Conservation (phyloP, 2,113 vertebrate genomes). For the Dasypus novemcinctus region DNA sequence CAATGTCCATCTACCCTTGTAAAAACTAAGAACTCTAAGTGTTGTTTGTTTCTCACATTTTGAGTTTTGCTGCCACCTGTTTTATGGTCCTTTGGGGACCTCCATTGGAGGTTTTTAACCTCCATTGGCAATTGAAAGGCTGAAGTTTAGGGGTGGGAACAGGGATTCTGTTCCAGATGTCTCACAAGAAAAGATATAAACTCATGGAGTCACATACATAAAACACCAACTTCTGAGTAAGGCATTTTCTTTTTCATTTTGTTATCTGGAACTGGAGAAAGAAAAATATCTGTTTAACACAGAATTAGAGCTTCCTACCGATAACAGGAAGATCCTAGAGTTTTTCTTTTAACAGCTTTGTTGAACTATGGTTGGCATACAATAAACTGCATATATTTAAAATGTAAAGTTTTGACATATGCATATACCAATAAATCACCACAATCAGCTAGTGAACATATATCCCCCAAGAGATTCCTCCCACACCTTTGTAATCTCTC, state of each 20-base stretch:
- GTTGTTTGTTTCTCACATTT: neutral
- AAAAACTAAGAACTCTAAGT: neutral
- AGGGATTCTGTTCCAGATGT: neutral
- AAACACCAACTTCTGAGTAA: neutral
- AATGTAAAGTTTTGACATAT: neutral
- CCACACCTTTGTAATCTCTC: neutral
- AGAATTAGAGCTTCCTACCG: constrained; percentile 18
- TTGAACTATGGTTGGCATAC: neutral
- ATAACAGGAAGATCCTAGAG: neutral
- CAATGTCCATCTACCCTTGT: neutral
- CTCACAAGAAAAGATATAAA: neutral
- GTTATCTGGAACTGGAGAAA: neutral
- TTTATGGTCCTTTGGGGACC: neutral
- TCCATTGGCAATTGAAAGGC: neutral
- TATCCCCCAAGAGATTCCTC: neutral
- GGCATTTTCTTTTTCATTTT: neutral
- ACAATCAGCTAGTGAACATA: neutral
- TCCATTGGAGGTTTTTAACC: too few species aligned
- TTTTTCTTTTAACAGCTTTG: neutral
- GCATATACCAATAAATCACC: neutral
- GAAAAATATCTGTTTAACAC: neutral
- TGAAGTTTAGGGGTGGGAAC: neutral
- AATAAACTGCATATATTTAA: constrained; percentile 5
- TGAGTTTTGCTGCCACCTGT: neutral
- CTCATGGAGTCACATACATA: neutral